phyloP scores from a whole-genome alignment of 2,888 invertebrate genomes.

The Drosophila ustulata region DNA sequence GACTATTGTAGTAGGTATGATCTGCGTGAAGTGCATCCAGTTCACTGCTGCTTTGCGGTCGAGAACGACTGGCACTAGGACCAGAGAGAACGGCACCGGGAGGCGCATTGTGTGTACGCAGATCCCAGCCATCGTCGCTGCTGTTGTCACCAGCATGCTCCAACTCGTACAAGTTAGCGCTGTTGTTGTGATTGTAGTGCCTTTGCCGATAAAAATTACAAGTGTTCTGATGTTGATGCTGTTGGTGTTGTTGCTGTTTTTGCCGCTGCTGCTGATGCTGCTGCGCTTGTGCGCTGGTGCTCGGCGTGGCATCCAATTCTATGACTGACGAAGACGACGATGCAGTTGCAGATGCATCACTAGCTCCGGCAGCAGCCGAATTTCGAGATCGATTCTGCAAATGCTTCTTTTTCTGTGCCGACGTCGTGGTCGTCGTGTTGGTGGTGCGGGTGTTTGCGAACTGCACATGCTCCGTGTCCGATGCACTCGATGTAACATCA shows the following conservation, averaged over 20 bases:
- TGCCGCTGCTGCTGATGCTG: conserved; percentile 35
- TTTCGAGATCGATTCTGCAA: conserved; percentile 35
- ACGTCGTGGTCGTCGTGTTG: conserved; percentile 82
- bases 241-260: conserved; percentile 8
- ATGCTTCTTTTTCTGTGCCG: conserved; percentile 72
- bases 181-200: conserved; percentile 14
- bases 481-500: conserved; percentile 81
- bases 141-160: conserved; percentile 60
- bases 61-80: background rate
- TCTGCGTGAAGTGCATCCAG: conserved; percentile 49
- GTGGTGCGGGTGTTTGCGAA: conserved; percentile 81
- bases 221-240: conserved; percentile 8
- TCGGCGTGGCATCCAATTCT: conserved; percentile 71
- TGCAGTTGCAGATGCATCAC: conserved; percentile 27
- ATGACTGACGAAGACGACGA: conserved; percentile 51
- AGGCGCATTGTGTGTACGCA: conserved; percentile 55
- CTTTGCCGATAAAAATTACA: conserved; percentile 8
- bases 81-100: conserved; percentile 13
- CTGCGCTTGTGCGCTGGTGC: conserved; percentile 75
- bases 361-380: conserved; percentile 12
- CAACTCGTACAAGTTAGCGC: conserved; percentile 18
- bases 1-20: conserved; percentile 68
- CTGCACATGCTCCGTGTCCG: conserved; percentile 81
- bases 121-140: conserved; percentile 73
- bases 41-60: conserved; percentile 31